Conservation (phyloP, 2,113 vertebrate species). For the Polypterus senegalus region DNA sequence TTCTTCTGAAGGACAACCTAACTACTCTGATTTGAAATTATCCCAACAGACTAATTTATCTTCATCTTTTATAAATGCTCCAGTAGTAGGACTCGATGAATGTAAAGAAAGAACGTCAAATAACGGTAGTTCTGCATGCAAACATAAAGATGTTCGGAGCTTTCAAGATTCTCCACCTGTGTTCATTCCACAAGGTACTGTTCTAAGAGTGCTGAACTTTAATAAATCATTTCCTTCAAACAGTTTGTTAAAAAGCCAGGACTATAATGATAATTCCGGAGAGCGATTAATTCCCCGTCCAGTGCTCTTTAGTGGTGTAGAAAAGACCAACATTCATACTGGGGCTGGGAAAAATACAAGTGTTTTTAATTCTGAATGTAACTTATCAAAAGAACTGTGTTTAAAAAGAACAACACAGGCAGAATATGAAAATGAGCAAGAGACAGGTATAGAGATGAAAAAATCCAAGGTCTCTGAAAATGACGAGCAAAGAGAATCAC, state of each 20-base stretch:
- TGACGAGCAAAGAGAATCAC: no score
- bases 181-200: slow-evolving; percentile 53
- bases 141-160: not conserved
- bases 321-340: slow-evolving; percentile 7
- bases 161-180: slow-evolving; percentile 32
- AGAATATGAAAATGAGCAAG: slow-evolving; percentile 19
- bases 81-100: no score
- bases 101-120: no score
- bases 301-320: slow-evolving; percentile 22
- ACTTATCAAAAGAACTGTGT: slow-evolving; percentile 40
- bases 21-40: no score
- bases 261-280: slow-evolving; percentile 14
- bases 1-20: no score
- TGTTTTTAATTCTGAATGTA: slow-evolving; percentile 33
- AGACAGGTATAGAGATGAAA: slow-evolving; percentile 1
- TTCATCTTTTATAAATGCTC: no score
- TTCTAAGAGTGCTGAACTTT: slow-evolving; percentile 46
- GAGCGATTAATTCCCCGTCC: slow-evolving; percentile 35
- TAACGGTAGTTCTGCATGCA: no score
- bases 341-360: slow-evolving; percentile 32
- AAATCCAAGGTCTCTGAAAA: no score
- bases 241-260: slow-evolving; percentile 17
- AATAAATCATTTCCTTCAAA: slow-evolving; percentile 21
- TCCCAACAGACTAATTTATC: no score
- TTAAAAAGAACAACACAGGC: slow-evolving; percentile 39